Percentiles rank a stretch among this genome's conserved stretches.
phyloP scores from a whole-genome alignment of 2,888 invertebrate species.

The Athalia circularis region DNA sequence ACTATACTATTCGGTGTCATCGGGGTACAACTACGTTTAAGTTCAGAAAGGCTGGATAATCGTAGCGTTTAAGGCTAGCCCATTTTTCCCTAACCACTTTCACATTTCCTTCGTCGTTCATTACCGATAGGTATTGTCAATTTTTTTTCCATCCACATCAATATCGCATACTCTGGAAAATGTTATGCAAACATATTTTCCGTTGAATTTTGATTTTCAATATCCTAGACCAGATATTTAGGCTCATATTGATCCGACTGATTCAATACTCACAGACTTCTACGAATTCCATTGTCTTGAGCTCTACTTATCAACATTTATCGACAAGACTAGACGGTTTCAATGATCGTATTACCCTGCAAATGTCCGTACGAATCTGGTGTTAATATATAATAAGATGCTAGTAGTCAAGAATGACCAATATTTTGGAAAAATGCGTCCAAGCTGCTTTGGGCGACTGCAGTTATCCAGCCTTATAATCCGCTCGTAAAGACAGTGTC shows the following conservation, averaged over 20 bases:
- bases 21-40: conserved; percentile 70
- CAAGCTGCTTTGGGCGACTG: conserved; percentile 18
- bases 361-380: conserved; percentile 6
- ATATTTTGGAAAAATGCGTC: conserved; percentile 18
- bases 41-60: conserved; percentile 62
- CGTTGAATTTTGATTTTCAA: neutral
- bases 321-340: too few relatives aligned
- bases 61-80: conserved; percentile 38
- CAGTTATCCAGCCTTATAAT: conserved; percentile 45
- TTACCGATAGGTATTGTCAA: too few relatives aligned
- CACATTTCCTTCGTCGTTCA: neutral
- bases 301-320: too few relatives aligned
- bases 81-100: conserved; percentile 6
- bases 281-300: too few relatives aligned
- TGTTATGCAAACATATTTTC: too few relatives aligned
- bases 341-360: too few relatives aligned
- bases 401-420: neutral
- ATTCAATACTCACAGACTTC: too few relatives aligned
- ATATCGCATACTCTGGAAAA: too few relatives aligned
- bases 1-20: conserved; percentile 70
- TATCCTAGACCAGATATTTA: neutral
- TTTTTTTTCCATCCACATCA: too few relatives aligned
- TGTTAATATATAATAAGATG: conserved; percentile 9
- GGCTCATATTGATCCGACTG: too few relatives aligned
- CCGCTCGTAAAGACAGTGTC: conserved; percentile 38